Evolutionary conservation across 2,888 invertebrate species (phyloP), one percentile per base, ranked within the genome.

Genomic region (Sthenelais limicola): DNA sequence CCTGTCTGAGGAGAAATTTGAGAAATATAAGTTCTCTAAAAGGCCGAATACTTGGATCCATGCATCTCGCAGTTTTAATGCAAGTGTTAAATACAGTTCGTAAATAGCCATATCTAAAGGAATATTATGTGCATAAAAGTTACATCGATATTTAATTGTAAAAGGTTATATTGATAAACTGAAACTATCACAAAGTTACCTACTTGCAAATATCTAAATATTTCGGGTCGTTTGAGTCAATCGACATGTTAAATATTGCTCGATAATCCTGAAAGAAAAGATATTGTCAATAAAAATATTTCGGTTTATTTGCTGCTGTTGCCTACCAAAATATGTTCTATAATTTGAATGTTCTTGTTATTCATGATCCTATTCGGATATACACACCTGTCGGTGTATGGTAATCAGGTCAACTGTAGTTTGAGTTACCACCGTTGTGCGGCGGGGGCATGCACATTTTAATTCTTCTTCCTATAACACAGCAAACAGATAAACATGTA

Each of bases 161-260:
- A 12, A 32, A 12, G 66, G n/a, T 35, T 5, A 5, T 66, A 43
- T 9, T 51, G 12, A 51, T 51, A 26, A 26, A 52, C 21, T 18
- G 18, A 52, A 15, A 18, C 12, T 58, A 18, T 32, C 9, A 5
- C 12, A 9, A 58, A 43, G 43, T 15, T 28, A 80, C 83, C 77
- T 77, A 84, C 85, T 78, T 84, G 82, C 84, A 85, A 21, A 84
- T 82, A 4, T 84, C 83, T 33, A 85, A 77, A 70, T 82, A 81
- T 67, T 80, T 82, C 1, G 81, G 80, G 54, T 84, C 80, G 48
- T 78, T 79, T 3, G 80, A 75, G 71, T 84, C 84, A 0, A 81
- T 79, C 0, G 83, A 74, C 83, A 84, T 83, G 69, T 84, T 81
- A 77, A 85, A 83, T 30, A 85, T 84, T 4, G 78, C 76, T 56